Percentiles rank a stretch among this genome's conserved stretches.
These are phyloP conservation scores for Colletes collaris DNA, from an alignment of 2,888 invertebrate genomes.

Conservation along the genomic window DNA sequence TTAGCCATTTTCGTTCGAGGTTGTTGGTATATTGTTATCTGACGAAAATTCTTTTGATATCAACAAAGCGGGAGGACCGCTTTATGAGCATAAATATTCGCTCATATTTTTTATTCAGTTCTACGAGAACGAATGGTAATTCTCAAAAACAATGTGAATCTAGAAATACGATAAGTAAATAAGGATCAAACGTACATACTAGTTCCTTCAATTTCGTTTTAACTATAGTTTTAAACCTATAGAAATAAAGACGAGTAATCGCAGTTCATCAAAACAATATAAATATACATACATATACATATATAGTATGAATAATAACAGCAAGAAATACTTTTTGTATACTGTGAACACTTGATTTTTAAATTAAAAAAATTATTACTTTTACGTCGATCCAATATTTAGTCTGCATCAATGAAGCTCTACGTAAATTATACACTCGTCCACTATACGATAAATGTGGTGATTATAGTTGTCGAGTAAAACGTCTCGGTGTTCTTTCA, in stretches of 20 bases:
- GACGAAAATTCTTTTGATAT: slow-evolving; percentile 47
- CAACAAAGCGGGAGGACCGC: slow-evolving; percentile 24
- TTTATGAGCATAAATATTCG: slow-evolving; percentile 36
- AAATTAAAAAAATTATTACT: slow-evolving; percentile 39
- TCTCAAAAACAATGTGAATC: slow-evolving; percentile 24
- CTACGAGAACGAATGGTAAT: slow-evolving; percentile 27
- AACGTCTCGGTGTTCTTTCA: slow-evolving; percentile 68
- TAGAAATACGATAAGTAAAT: slow-evolving; percentile 39
- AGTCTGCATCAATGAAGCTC: slow-evolving; percentile 65
- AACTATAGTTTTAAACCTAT: slow-evolving; percentile 46
- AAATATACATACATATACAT: slow-evolving; percentile 39
- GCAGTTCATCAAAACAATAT: slow-evolving; percentile 42
- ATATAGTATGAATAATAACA: slow-evolving; percentile 27
- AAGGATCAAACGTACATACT: slow-evolving; percentile 50
- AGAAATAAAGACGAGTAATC: slow-evolving; percentile 45
- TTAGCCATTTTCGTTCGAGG: slow-evolving; percentile 46
- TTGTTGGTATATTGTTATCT: slow-evolving; percentile 33
- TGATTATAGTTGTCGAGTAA: slow-evolving; percentile 68
- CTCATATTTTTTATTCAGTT: slow-evolving; percentile 52
- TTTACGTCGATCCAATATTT: slow-evolving; percentile 59
- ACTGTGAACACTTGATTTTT: slow-evolving; percentile 43
- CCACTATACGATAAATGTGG: slow-evolving; percentile 66
- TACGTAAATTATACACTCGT: slow-evolving; percentile 55
- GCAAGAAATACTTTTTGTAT: slow-evolving; percentile 48
- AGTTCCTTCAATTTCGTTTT: slow-evolving; percentile 53